Evolutionary conservation across 2,113 vertebrate species (phyloP), one percentile per base, ranked within the genome.

Genomic region (Lamprologus sp.): DNA sequence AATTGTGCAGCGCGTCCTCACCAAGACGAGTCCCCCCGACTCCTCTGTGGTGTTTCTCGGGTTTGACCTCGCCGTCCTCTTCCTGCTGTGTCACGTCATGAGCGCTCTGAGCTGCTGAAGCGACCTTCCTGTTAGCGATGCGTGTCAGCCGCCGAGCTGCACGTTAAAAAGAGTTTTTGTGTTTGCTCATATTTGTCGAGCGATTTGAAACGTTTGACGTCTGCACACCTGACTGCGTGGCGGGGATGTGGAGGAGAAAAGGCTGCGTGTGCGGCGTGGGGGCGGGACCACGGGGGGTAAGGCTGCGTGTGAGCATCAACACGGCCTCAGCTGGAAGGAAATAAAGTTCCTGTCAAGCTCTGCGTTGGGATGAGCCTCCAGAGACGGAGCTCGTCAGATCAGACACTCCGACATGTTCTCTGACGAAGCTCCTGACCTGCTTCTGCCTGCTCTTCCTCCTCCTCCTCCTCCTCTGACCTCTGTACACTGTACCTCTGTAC

Each of bases 131-230:
- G 68, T 10, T 73, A 73, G 65, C 13, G 10, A 3, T 65, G 60
- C 1, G 13, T 17, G 21, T 75, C 14, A 75, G 42, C 14, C 5
- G 9, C 21, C 13, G 37, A 47, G 42, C 70, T 28, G 68, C 40
- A 7, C 21, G 0, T 2, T 49, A 2, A 75, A 75, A 49, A 3
- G 0, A 19, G 23, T 75, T 73, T 73, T 7, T 17, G 40, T 0
- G 40, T 26, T 45, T 26, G 21, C 1, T 73, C 37, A 45, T 45
- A 45, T 73, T 73, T 28, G 23, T 28, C 7, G 68, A 75, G 68
- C 1, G 2, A 45, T 75, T 47, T 47, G 42, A 75, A 47, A 47
- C 4, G 3, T 73, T 45, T 45, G 3, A 28, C 23, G 9, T 75
- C 23, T 1, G 42, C 70, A 49, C 23, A 49, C 70, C 15, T 4